Evolutionary conservation across 2,113 vertebrate species (phyloP), one percentile per base, ranked within the genome.

Genomic region (Tringa solitaria): DNA sequence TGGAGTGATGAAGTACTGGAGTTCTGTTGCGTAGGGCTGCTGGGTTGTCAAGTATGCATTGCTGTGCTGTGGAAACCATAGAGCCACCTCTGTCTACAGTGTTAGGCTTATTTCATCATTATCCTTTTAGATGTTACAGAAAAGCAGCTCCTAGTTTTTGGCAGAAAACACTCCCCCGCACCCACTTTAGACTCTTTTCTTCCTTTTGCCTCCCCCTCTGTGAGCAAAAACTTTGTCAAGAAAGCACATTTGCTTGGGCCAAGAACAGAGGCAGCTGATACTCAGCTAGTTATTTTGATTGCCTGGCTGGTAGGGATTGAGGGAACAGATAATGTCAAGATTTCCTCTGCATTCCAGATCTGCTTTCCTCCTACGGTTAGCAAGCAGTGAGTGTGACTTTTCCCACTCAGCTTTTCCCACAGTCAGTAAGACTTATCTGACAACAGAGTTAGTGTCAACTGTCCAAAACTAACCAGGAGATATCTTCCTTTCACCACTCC

Each of bases 391-490:
- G 90, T 97, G 96, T 95, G 97, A 97, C 88, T 97, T 94, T 92
- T 94, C 86, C 90, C 87, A 92, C 94, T 95, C 64, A 75, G 70
- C 79, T 95, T 97, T 98, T 96, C 96, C 96, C 93, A 97, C 95
- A 96, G 79, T 95, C 89, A 37, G 79, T 91, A 95, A 88, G 95
- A 96, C 41, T 72, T 97, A 96, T 95, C 96, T 98, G 80, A 91
- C 95, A 97, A 96, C 5, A 0, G 82, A 95, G 78, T 92, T 97
- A 94, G 90, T 97, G 96, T 97, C 95, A 97, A 91, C 78, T 94
- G 93, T 97, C 97, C 97, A 97, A 97, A 95, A 94, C 86, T 95
- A 97, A 96, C 96, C 87, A 89, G 90, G 74, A 96, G 97, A 98
- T 98, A 98, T 86, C 95, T 94, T 97, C 87, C 93, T 97, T 95